Evolutionary conservation across 1,140 invertebrate genomes (phyloP).

Genomic region (Hyles euphorbiae): DNA sequence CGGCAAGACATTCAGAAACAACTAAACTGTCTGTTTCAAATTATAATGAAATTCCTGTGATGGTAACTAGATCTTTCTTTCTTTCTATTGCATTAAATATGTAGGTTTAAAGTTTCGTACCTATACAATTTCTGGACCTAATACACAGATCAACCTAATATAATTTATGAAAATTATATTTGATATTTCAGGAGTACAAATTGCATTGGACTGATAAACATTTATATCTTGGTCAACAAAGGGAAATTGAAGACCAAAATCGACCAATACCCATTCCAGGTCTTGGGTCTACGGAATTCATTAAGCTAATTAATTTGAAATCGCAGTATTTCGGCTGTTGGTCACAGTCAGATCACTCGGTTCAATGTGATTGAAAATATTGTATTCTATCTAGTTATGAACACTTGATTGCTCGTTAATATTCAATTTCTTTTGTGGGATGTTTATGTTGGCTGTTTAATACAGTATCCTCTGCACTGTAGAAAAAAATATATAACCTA

Average conservation of each 20-base stretch:
- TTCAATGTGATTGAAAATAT: conserved; percentile 24
- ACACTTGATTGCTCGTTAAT: too few species aligned
- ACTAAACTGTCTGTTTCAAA: background rate
- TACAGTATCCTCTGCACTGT: too few species aligned
- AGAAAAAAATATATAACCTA: too few species aligned
- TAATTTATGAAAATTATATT: too few species aligned
- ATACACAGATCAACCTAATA: too few species aligned
- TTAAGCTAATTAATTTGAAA: conserved; percentile 33
- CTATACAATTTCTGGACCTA: too few species aligned
- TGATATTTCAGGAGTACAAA: conserved; percentile 8
- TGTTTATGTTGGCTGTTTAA: too few species aligned
- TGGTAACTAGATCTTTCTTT: too few species aligned
- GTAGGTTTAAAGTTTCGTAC: too few species aligned
- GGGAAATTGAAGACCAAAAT: conserved; percentile 28
- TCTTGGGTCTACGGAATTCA: conserved; percentile 22
- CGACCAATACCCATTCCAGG: conserved; percentile 31
- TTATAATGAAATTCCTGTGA: background rate
- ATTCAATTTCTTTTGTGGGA: too few species aligned
- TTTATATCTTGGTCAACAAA: conserved; percentile 53
- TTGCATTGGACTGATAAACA: conserved; percentile 59
- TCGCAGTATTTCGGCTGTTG: conserved; percentile 31
- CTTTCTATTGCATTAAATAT: too few species aligned
- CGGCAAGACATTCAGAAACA: background rate
- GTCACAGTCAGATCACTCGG: conserved; percentile 33
- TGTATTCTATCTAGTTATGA: background rate